These are phyloP conservation scores for Cynoglossus semilaevis DNA, from an alignment of 2,113 vertebrate genomes.

Conservation along the genomic window DNA sequence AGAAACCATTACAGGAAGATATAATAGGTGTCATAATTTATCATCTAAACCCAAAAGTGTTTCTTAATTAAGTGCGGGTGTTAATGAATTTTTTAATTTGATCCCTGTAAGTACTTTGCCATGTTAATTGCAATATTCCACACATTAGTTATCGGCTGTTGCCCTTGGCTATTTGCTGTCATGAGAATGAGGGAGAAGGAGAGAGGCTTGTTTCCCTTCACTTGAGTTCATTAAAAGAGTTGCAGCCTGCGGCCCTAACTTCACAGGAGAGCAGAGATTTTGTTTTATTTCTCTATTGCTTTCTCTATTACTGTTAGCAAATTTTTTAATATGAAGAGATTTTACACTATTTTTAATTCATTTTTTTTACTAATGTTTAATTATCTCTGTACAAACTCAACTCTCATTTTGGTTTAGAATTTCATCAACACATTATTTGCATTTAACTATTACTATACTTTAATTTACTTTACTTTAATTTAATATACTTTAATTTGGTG, in stretches of 20 bases:
- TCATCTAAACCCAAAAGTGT: constrained; percentile 99
- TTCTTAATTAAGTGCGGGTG: constrained; percentile 99
- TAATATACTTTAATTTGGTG: no score
- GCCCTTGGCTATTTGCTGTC: constrained; percentile 99
- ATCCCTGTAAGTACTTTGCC: constrained; percentile 99
- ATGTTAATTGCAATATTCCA: constrained; percentile 99
- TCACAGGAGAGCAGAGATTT: neutral
- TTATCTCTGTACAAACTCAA: no score
- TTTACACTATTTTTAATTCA: no score
- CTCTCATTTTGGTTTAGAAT: no score
- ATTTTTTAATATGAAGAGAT: no score
- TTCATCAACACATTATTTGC: no score
- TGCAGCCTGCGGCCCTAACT: constrained; percentile 64
- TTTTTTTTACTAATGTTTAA: no score
- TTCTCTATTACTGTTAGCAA: no score
- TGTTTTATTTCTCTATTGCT: no score
- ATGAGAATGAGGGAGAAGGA: constrained; percentile 80
- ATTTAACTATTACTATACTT: no score
- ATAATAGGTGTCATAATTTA: constrained; percentile 99
- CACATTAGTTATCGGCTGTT: constrained; percentile 99
- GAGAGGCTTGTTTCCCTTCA: constrained; percentile 68
- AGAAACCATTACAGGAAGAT: constrained; percentile 96
- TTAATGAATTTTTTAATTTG: constrained; percentile 99
- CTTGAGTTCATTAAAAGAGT: constrained; percentile 92
- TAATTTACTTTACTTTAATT: no score